Conservation (phyloP, 1,140 invertebrate genomes). For the Gonatopus flavifemur region DNA sequence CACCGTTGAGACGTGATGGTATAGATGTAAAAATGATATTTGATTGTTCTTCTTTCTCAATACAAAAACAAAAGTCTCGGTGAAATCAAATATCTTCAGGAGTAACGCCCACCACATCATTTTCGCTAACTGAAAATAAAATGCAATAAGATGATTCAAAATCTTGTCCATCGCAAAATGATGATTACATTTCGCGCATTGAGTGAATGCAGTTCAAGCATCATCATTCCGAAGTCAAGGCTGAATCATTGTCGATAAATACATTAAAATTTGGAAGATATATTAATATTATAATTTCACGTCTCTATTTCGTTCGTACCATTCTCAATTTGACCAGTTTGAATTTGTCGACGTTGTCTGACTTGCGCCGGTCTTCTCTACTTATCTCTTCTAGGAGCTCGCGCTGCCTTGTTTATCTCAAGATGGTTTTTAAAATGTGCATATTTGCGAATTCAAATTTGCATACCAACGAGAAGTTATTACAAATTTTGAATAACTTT, state of each 20-base stretch:
- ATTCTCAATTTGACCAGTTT: no score
- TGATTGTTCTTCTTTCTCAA: constrained; percentile 69
- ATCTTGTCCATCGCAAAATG: not conserved
- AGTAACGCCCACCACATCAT: constrained; percentile 46
- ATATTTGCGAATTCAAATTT: no score
- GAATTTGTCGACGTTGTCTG: no score
- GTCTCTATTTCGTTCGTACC: no score
- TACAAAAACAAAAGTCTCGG: constrained; percentile 64
- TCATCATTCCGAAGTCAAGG: not conserved
- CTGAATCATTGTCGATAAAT: not conserved
- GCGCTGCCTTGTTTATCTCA: no score
- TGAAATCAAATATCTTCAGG: constrained; percentile 46
- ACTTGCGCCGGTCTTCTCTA: no score
- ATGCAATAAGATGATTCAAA: no score
- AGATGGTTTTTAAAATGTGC: no score
- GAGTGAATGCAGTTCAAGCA: not conserved
- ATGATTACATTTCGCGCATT: not conserved
- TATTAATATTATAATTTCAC: not conserved
- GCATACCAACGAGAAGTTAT: no score
- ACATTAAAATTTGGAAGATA: not conserved
- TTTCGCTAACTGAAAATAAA: constrained; percentile 33
- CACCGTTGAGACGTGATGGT: constrained; percentile 67
- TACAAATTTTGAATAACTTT: no score
- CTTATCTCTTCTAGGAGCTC: no score
- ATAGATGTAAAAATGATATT: constrained; percentile 70